Base-by-base conservation (phyloP, 2,888 invertebrate genomes). In the Octonoba sinensis region DNA sequence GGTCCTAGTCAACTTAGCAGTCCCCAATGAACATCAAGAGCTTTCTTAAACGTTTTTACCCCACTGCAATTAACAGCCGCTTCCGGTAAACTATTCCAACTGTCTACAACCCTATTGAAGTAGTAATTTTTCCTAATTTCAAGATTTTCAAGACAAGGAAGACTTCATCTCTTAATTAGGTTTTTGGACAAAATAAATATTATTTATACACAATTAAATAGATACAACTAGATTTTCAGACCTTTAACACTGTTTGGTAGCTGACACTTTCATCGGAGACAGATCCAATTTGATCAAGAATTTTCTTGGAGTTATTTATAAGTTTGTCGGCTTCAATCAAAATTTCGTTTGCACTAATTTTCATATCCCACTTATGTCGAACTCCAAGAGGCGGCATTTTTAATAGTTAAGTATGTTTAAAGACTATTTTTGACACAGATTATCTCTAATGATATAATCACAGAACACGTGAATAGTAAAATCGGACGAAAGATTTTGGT, bases 241-340 rank as follows among this genome's bases (percentile, higher is more conserved):
- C 87, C 85, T 87, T 85, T 13, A 87, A 82, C n/a, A 87, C 82
- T 67, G 84, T 86, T 8, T 86, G 85, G 74, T 84, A 87, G 49
- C 84, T 83, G 6, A 86, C 83, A 27, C 82, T 74, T 16, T 85
- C 82, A 24, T 86, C 64, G 11, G 81, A 67, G 12, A 86, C 62
- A 60, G 81, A 49, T 0, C 83, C 87, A 12, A 86, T 84, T 27
- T 69, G 49, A 69, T 87, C 87, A 67, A 85, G 86, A 12, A 84
- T 62, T 44, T 73, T 62, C 46, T 81, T 77, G 8, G 83, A 75
- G 16, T 84, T 69, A 2, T 72, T 67, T 22, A 86, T 85, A 47
- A 87, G 84, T 1, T 78, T 77, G 27, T 82, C 77, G 16, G 85
- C 83, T 49, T 84, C 66, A 22, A 84, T 75, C 11, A 84, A 78